phyloP scores from a whole-genome alignment of 2,888 invertebrate species.

The Serrognathus titanus region DNA sequence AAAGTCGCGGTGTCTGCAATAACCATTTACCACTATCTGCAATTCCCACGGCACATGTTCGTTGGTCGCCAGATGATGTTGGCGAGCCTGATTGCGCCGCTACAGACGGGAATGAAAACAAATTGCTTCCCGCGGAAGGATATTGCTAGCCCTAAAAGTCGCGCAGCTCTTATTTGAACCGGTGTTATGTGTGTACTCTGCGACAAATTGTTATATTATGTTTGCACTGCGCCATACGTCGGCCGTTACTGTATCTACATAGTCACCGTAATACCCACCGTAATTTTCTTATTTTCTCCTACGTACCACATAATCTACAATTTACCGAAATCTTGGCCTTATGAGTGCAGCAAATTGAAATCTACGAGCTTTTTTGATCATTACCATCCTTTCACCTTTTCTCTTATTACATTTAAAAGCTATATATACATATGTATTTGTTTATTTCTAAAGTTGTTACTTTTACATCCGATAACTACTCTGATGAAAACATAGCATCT shows the following conservation, averaged over 20 bases:
- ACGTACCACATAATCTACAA: no score
- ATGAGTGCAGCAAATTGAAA: no score
- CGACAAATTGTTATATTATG: slow-evolving; percentile 26
- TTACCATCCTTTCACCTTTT: no score
- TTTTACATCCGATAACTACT: no score
- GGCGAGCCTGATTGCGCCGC: slow-evolving; percentile 39
- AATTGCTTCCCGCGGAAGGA: slow-evolving; percentile 47
- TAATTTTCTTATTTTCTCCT: neutral
- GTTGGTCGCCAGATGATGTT: slow-evolving; percentile 42
- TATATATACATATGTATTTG: no score
- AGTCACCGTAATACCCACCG: slow-evolving; percentile 3
- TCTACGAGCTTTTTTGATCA: no score
- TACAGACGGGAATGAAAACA: slow-evolving; percentile 45
- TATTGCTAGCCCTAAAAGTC: slow-evolving; percentile 43
- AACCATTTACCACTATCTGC: slow-evolving; percentile 47
- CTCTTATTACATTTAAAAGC: no score
- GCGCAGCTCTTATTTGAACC: slow-evolving; percentile 35
- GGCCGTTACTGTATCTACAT: slow-evolving; percentile 28
- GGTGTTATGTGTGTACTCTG: slow-evolving; percentile 34
- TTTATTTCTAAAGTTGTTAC: no score
- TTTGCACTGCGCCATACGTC: slow-evolving; percentile 23
- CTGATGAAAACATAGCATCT: no score
- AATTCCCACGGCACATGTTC: slow-evolving; percentile 46
- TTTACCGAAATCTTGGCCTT: no score
- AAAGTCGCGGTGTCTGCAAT: slow-evolving; percentile 40